Conservation (phyloP, 2,797 vertebrate genomes). For the Ficedula albicollis region DNA sequence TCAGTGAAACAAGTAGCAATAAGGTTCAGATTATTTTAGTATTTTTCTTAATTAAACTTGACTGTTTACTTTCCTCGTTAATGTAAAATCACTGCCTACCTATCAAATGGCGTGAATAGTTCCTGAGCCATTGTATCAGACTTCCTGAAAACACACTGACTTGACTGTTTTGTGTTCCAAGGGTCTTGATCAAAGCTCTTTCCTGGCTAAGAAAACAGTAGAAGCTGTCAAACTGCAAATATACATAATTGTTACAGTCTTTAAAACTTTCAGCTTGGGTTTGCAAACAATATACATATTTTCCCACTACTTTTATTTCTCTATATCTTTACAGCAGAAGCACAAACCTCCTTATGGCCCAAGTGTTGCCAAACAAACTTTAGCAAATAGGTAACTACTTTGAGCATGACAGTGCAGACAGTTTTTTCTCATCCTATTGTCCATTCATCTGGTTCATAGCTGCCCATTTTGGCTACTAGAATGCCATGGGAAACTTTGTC, state of each 20-base stretch:
- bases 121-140: slow-evolving; percentile 18
- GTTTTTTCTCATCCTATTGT: background rate
- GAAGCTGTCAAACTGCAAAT: slow-evolving; percentile 52
- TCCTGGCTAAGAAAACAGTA: slow-evolving; percentile 72
- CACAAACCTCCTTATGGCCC: background rate
- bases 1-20: background rate
- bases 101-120: slow-evolving; percentile 26
- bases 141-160: slow-evolving; percentile 14
- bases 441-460: background rate
- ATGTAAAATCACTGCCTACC: slow-evolving; percentile 57
- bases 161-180: slow-evolving; percentile 60
- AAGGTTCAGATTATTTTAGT: background rate
- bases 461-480: background rate
- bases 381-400: background rate
- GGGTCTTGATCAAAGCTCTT: slow-evolving; percentile 34
- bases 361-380: background rate
- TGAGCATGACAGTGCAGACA: background rate
- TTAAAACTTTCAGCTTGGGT: background rate
- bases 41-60: background rate
- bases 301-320: background rate
- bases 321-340: background rate
- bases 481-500: background rate
- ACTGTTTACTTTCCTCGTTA: background rate
- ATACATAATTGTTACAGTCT: background rate
- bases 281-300: background rate